These are phyloP conservation scores for Zoanthus solanderi DNA, from an alignment of 92 coral and sea anemone species.

Conservation along the genomic window DNA sequence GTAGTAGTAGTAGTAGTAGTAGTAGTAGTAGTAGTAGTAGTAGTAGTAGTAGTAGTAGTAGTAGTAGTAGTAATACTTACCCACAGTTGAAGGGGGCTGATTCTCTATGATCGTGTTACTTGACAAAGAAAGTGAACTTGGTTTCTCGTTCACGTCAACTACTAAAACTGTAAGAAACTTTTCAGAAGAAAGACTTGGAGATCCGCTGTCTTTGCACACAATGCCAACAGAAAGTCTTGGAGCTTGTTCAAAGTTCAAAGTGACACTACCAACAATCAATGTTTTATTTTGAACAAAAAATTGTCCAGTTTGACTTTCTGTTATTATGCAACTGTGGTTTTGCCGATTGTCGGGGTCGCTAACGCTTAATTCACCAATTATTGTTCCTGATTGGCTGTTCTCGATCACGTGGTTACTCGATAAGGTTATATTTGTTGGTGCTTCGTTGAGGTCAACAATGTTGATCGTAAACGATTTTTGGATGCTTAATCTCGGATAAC, in stretches of 20 bases:
- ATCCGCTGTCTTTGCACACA: slow-evolving; percentile 78
- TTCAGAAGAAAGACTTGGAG: slow-evolving; percentile 67
- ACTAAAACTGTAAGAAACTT: slow-evolving; percentile 48
- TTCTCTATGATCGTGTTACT: slow-evolving; percentile 81
- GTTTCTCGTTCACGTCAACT: slow-evolving; percentile 78
- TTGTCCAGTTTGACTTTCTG: slow-evolving; percentile 70
- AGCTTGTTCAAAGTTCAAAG: slow-evolving; percentile 74
- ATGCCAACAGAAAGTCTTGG: slow-evolving; percentile 66
- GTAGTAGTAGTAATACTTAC: slow-evolving; percentile 46
- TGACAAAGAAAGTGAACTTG: slow-evolving; percentile 67
- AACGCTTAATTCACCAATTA: slow-evolving; percentile 81
- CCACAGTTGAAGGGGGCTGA: slow-evolving; percentile 68
- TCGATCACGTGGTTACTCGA: slow-evolving; percentile 71
- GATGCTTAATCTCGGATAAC: slow-evolving; percentile 62
- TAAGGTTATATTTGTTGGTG: slow-evolving; percentile 76
- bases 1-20: too few species aligned
- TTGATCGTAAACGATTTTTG: slow-evolving; percentile 59
- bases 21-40: too few species aligned
- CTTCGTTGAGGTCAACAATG: slow-evolving; percentile 86
- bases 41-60: too few species aligned
- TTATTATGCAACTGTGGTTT: slow-evolving; percentile 77
- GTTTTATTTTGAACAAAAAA: slow-evolving; percentile 63
- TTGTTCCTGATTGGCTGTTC: slow-evolving; percentile 83
- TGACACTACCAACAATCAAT: slow-evolving; percentile 64
- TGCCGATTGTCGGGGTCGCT: slow-evolving; percentile 94